phyloP scores from a whole-genome alignment of 2,797 vertebrate genomes.

The Orientallactaga sibirica region DNA sequence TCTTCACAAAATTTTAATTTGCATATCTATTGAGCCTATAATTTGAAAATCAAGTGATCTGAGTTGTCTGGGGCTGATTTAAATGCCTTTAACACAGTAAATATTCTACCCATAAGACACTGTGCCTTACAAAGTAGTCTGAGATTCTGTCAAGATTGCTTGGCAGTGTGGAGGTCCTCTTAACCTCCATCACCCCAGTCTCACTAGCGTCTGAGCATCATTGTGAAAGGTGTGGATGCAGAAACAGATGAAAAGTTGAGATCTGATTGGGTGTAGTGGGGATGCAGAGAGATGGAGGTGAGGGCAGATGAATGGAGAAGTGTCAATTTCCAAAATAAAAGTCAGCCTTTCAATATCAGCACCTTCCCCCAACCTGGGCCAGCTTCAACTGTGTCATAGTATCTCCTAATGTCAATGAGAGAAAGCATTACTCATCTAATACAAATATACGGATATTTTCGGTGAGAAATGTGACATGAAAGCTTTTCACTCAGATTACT shows the following conservation, averaged over 20 bases:
- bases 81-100: conserved; percentile 73
- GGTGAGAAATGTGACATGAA: background rate
- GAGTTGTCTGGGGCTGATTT: conserved; percentile 65
- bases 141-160: conserved; percentile 15
- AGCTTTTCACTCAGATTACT: background rate
- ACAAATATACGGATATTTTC: background rate
- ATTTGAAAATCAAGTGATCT: conserved; percentile 76
- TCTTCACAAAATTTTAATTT: conserved; percentile 71
- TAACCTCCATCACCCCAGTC: background rate
- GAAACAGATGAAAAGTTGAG: background rate
- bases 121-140: conserved; percentile 59
- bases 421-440: background rate
- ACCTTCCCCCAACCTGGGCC: background rate
- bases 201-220: background rate
- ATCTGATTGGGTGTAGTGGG: background rate
- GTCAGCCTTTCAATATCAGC: conserved; percentile 4
- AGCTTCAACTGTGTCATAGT: background rate
- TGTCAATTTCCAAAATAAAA: conserved; percentile 58
- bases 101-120: conserved; percentile 73
- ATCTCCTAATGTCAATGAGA: conserved; percentile 34
- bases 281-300: background rate
- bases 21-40: conserved; percentile 68
- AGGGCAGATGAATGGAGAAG: conserved; percentile 11
- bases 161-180: background rate
- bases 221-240: background rate